Evolutionary conservation across 1,140 invertebrate genomes (phyloP), one percentile per base, ranked within the genome.

Genomic region (Steinernema khuongi): DNA sequence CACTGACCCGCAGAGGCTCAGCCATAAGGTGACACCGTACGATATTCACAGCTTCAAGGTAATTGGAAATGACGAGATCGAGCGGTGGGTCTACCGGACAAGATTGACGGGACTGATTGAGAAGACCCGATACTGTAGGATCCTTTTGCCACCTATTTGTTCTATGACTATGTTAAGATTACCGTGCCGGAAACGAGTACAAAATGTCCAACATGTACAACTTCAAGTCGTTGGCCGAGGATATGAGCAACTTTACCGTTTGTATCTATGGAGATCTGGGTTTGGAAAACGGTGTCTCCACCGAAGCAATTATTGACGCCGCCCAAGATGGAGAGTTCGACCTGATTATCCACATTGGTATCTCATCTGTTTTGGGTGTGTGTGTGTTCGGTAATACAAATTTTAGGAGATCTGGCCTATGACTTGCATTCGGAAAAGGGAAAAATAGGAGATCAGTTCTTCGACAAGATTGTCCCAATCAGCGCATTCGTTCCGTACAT

Each of bases 401-500:
- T 17, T 79, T 32, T 30, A 80, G 81, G 82, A 0, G 93, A 95
- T 88, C 93, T 97, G 88, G 94, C 94, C 0, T 97, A 97, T 87
- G 92, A 97, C 85, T 92, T 97, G 92, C 7, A 60, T 22, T 60
- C 50, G 88, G 86, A 92, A 72, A 87, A 93, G 83, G 92, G 90
- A 0, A 84, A 85, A 68, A 89, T 92, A 50, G 93, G 93, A 0
- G 92, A 95, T 87, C 89, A 91, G 85, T 95, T 94, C 86, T 94
- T 94, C 92, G 88, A 90, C 28, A 91, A 92, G 87, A 91, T 95
- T 75, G 90, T 94, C 87, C 88, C 91, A 1, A 87, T 94, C 50
- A 92, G 93, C 60, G 91, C 91, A 36, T 90, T 91, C 85, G 87
- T 94, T 71, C 93, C 93, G 0, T 95, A 95, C 83, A 94, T 94